These are phyloP conservation scores for Pempheris klunzingeri DNA, from an alignment of 2,797 vertebrate species.

Conservation along the genomic window DNA sequence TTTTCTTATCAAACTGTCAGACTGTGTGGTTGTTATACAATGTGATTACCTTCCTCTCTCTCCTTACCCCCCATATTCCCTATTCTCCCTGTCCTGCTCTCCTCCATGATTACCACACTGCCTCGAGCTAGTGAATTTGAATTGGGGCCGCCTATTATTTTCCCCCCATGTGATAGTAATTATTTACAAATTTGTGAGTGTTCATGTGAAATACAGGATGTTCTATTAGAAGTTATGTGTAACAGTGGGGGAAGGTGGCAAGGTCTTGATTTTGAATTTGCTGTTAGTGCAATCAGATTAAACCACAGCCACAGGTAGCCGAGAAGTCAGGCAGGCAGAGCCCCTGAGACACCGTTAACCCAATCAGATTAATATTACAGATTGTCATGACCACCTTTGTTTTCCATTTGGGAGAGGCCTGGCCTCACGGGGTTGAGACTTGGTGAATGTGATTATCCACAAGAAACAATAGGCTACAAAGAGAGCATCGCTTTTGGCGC, in stretches of 20 bases:
- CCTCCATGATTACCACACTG: conserved; percentile 84
- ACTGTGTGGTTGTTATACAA: conserved; percentile 77
- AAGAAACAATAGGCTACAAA: conserved; percentile 75
- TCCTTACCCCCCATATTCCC: conserved; percentile 57
- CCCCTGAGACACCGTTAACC: conserved; percentile 77
- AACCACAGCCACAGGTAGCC: conserved; percentile 81
- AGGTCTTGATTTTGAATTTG: conserved; percentile 82
- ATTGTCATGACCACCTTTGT: conserved; percentile 81
- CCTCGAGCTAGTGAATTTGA: conserved; percentile 85
- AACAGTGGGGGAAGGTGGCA: conserved; percentile 73
- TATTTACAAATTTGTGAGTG: conserved; percentile 86
- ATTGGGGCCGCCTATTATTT: conserved; percentile 84
- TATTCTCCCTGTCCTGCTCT: conserved; percentile 69
- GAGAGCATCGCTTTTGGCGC: conserved; percentile 76
- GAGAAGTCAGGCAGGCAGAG: conserved; percentile 65
- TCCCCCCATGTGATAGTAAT: conserved; percentile 87
- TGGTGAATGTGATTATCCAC: conserved; percentile 78
- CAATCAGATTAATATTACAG: conserved; percentile 87
- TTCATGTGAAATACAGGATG: conserved; percentile 85
- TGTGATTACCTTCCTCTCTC: conserved; percentile 77
- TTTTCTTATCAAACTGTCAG: conserved; percentile 82
- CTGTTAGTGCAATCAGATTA: conserved; percentile 83
- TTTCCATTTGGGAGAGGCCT: conserved; percentile 69
- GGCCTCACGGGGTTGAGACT: conserved; percentile 52
- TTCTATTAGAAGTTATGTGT: conserved; percentile 81